Evolutionary conservation across 2,113 vertebrate species (phyloP).

Genomic region (Elephantulus edwardii): DNA sequence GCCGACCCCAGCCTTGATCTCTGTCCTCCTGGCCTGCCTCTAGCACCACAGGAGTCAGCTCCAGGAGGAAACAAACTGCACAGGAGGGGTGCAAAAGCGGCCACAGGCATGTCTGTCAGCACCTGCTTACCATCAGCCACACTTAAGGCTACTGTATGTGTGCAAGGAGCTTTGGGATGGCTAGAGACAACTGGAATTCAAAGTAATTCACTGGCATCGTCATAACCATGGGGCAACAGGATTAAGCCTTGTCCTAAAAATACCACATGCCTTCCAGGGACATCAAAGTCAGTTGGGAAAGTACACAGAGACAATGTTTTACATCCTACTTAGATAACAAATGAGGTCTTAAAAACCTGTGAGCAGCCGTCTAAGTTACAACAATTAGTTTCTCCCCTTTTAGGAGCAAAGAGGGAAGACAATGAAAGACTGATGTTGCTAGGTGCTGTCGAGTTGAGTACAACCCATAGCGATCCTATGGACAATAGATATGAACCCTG

Average conservation of each 20-base stretch:
- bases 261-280: too few species aligned
- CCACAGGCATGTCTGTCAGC: neutral
- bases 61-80: neutral
- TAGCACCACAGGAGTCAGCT: neutral
- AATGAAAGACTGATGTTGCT: too few species aligned
- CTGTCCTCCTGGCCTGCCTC: neutral
- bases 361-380: too few species aligned
- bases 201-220: neutral
- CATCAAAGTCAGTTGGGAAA: too few species aligned
- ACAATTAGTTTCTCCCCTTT: too few species aligned
- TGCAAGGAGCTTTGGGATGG: neutral
- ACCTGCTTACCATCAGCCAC: neutral
- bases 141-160: neutral
- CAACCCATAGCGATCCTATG: too few species aligned
- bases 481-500: too few species aligned
- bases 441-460: too few species aligned
- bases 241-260: neutral
- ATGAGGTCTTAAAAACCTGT: too few species aligned
- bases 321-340: too few species aligned
- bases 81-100: neutral
- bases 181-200: neutral
- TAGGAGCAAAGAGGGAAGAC: too few species aligned
- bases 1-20: neutral
- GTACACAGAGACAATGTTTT: too few species aligned
- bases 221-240: neutral